Conservation (phyloP, 2,113 vertebrate genomes). For the Megalops atlanticus region DNA sequence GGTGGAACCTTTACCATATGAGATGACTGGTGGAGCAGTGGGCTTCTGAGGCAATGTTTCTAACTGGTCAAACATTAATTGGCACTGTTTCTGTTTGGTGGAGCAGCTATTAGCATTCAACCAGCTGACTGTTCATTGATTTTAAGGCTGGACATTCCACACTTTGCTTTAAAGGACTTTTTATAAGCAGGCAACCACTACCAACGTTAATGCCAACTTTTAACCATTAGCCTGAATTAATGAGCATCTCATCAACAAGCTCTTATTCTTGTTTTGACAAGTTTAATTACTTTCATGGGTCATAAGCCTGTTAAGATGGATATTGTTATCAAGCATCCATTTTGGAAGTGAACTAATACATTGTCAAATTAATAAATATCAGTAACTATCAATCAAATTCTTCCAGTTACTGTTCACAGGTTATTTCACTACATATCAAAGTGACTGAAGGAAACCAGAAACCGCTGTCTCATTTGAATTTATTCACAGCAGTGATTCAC, state of each 20-base stretch:
- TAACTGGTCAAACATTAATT: no score
- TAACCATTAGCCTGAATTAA: background rate
- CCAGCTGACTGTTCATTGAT: no score
- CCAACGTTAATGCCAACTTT: background rate
- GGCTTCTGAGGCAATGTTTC: no score
- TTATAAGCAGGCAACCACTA: no score
- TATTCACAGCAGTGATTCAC: background rate
- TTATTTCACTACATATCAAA: background rate
- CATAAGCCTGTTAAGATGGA: background rate
- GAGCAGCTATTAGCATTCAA: no score
- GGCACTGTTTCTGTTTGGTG: no score
- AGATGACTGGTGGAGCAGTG: no score
- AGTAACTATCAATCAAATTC: background rate
- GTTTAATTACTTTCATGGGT: background rate
- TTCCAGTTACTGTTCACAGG: background rate
- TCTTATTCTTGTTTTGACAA: background rate
- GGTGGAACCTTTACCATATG: no score
- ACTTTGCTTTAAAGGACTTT: no score
- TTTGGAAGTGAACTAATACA: background rate
- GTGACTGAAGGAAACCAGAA: background rate
- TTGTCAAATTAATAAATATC: background rate
- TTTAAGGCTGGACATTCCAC: no score
- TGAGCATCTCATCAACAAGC: background rate
- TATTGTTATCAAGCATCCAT: background rate
- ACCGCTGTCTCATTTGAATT: background rate